A percentile compares a stretch with the other conserved stretches of the same genome.
These are phyloP conservation scores for Heterodera carotae DNA, from an alignment of 1,140 invertebrate genomes.

Conservation along the genomic window DNA sequence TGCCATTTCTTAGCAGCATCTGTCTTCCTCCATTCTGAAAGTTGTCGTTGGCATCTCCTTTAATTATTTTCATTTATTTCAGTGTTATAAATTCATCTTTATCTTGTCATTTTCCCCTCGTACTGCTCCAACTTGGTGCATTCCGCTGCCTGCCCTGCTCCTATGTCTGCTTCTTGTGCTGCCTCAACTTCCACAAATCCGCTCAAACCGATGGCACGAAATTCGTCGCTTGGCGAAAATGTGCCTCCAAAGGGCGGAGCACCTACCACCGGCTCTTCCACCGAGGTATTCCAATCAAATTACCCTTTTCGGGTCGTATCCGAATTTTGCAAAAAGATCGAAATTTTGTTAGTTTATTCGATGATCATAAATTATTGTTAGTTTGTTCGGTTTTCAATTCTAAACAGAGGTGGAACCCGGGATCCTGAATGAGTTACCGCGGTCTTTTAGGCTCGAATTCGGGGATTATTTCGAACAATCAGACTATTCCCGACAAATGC, in stretches of 20 bases:
- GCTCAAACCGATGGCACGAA: slow-evolving; percentile 23
- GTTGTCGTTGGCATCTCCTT: too few relatives aligned
- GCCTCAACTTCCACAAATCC: not conserved
- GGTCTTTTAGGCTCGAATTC: too few relatives aligned
- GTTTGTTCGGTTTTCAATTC: too few relatives aligned
- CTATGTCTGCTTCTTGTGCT: not conserved
- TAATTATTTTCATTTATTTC: too few relatives aligned
- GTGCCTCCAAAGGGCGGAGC: slow-evolving; percentile 6
- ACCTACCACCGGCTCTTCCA: not conserved
- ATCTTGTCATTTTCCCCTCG: not conserved
- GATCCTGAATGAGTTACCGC: too few relatives aligned
- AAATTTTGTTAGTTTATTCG: not conserved
- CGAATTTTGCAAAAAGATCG: not conserved
- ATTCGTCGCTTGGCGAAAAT: slow-evolving; percentile 29
- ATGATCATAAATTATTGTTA: not conserved
- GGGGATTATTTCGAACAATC: too few relatives aligned
- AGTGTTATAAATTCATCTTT: too few relatives aligned
- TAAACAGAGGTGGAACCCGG: too few relatives aligned
- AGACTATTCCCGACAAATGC: too few relatives aligned
- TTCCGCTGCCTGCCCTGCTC: not conserved
- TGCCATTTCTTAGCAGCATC: too few relatives aligned
- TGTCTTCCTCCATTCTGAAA: too few relatives aligned
- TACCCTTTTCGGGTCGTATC: too few relatives aligned
- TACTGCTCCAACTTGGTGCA: not conserved
- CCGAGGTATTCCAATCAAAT: not conserved